phyloP scores from a whole-genome alignment of 2,113 vertebrate species.

The Calonectris borealis region DNA sequence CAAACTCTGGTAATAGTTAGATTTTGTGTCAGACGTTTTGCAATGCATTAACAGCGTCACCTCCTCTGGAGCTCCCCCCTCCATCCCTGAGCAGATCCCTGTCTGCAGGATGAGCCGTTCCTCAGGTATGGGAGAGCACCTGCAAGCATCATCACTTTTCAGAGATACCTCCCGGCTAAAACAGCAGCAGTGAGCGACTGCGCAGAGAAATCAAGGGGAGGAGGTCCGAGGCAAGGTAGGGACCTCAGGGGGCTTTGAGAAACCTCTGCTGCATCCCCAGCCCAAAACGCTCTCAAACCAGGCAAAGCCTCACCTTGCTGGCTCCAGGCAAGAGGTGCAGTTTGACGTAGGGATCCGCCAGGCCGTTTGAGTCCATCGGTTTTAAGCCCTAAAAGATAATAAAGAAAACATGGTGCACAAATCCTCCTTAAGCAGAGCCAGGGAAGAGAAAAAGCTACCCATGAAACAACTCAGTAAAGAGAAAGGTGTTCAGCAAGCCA shows the following conservation, averaged over 20 bases:
- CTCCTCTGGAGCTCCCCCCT: not conserved
- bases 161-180: not conserved
- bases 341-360: slow-evolving; percentile 95
- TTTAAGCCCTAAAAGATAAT: slow-evolving; percentile 84
- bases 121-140: not conserved
- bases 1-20: not conserved
- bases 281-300: not conserved
- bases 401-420: fast-evolving
- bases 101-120: not conserved
- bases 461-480: fast-evolving
- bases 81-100: not conserved
- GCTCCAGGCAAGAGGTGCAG: slow-evolving; percentile 94
- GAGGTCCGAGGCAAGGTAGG: not conserved
- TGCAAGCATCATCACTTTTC: not conserved
- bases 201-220: fast-evolving
- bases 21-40: not conserved
- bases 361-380: slow-evolving; percentile 95
- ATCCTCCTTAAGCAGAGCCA: not conserved
- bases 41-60: not conserved
- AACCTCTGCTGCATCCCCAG: not conserved
- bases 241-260: not conserved
- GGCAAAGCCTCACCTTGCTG: slow-evolving; percentile 86
- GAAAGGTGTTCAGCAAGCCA: not conserved
- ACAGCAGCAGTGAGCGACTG: not conserved
- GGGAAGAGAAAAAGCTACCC: not conserved